Percentiles rank a stretch among this genome's conserved stretches.
Evolutionary conservation across 2,888 invertebrate species (phyloP).

Genomic region (Alloplasta piceator): DNA sequence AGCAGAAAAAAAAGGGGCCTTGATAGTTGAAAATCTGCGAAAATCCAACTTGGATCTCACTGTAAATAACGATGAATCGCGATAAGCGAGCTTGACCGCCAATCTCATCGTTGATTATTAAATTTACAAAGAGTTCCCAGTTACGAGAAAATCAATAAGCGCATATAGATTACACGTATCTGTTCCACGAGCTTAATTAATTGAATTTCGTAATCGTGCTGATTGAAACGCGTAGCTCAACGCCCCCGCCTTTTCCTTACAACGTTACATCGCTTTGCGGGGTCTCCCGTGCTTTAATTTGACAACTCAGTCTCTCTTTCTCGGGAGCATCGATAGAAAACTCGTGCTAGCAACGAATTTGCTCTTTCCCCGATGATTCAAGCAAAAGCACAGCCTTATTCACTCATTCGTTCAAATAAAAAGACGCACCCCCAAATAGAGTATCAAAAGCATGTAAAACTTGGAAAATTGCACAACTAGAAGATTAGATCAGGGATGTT

Average conservation of each 20-base stretch:
- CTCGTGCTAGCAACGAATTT: constrained; percentile 2
- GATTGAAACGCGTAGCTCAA: constrained; percentile 60
- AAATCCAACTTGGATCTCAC: constrained; percentile 65
- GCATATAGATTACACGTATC: not conserved
- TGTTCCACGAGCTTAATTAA: constrained; percentile 69
- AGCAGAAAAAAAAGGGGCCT: constrained; percentile 18
- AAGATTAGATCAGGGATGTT: too few species aligned
- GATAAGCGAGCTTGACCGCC: constrained; percentile 63
- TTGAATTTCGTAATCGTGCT: constrained; percentile 72
- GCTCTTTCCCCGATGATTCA: constrained; percentile 47
- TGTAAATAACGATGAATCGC: constrained; percentile 67
- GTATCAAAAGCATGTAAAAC: too few species aligned
- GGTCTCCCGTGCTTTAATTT: constrained; percentile 43
- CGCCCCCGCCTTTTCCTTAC: not conserved
- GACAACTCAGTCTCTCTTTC: constrained; percentile 29
- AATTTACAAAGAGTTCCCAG: constrained; percentile 40
- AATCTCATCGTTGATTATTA: constrained; percentile 42
- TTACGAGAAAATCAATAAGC: not conserved
- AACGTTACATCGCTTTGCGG: constrained; percentile 1
- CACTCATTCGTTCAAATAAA: not conserved
- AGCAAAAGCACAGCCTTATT: constrained; percentile 32
- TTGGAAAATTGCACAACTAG: too few species aligned
- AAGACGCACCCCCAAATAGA: too few species aligned
- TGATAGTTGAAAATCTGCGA: constrained; percentile 45
- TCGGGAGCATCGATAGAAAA: constrained; percentile 32